A percentile compares a stretch with the other conserved stretches of the same genome.
These are phyloP conservation scores for Halictus ligatus DNA, from an alignment of 2,888 invertebrate genomes.

Conservation along the genomic window DNA sequence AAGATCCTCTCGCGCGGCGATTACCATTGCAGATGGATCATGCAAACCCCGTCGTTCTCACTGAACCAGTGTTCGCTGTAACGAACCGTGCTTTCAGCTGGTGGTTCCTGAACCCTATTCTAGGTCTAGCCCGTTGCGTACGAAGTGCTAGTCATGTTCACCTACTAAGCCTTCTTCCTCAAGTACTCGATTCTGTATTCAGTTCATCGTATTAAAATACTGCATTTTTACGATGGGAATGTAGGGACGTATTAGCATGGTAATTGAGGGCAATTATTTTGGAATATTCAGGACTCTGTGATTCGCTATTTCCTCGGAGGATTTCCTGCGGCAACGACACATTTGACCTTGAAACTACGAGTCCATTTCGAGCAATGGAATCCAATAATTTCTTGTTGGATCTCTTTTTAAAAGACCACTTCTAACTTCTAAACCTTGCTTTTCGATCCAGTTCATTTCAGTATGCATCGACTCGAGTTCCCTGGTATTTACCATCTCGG, in stretches of 20 bases:
- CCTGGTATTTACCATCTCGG: not conserved
- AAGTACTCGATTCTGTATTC: not conserved
- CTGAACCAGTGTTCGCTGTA: not conserved
- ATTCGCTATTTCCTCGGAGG: not conserved
- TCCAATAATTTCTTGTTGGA: not conserved
- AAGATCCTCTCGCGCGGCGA: slow-evolving; percentile 23
- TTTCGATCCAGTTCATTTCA: too few relatives aligned
- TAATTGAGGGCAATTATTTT: not conserved
- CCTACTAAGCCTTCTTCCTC: not conserved
- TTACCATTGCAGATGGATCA: slow-evolving; percentile 25
- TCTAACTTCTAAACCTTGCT: too few relatives aligned
- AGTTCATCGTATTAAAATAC: not conserved
- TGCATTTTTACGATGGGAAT: not conserved
- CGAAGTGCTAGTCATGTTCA: not conserved
- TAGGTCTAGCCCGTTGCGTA: not conserved
- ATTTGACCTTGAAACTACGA: not conserved
- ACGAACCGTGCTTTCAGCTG: not conserved
- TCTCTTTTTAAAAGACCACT: too few relatives aligned
- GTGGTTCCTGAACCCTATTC: not conserved
- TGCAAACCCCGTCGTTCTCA: not conserved
- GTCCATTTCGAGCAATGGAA: not conserved
- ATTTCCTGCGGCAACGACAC: too few relatives aligned
- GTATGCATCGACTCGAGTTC: not conserved
- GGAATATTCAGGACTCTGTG: not conserved
- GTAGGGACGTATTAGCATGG: not conserved